phyloP scores from a whole-genome alignment of 2,797 vertebrate genomes.

The Notolabrus celidotus region DNA sequence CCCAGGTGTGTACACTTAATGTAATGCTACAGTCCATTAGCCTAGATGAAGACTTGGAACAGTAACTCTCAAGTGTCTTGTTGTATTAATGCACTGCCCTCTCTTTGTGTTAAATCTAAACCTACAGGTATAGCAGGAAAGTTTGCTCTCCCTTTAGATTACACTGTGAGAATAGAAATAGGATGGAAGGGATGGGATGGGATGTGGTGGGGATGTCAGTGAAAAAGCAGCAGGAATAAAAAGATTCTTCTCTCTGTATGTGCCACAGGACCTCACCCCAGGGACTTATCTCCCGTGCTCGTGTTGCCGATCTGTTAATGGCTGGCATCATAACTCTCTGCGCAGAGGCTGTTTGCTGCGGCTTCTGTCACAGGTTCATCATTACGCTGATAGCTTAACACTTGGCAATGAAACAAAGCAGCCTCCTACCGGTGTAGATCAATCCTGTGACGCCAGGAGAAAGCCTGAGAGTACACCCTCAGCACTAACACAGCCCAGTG shows the following conservation, averaged over 20 bases:
- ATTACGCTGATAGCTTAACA: slow-evolving; percentile 84
- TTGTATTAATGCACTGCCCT: slow-evolving; percentile 10
- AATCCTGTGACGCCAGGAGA: slow-evolving; percentile 61
- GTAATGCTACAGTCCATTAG: not conserved
- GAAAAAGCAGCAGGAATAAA: slow-evolving; percentile 46
- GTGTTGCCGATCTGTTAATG: slow-evolving; percentile 75
- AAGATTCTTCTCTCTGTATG: slow-evolving; percentile 55
- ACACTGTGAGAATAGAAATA: slow-evolving; percentile 30
- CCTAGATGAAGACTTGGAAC: not conserved
- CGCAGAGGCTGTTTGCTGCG: slow-evolving; percentile 62
- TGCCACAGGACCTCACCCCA: slow-evolving; percentile 61
- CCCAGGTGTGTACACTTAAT: not conserved
- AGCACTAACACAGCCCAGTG: slow-evolving; percentile 49
- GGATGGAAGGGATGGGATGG: slow-evolving; percentile 21
- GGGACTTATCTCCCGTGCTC: slow-evolving; percentile 74
- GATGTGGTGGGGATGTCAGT: slow-evolving; percentile 34
- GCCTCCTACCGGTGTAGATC: slow-evolving; percentile 71
- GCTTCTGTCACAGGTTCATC: slow-evolving; percentile 82
- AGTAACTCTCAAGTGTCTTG: not conserved
- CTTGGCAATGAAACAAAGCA: slow-evolving; percentile 77
- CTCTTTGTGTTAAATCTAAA: slow-evolving; percentile 3
- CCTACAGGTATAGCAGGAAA: slow-evolving; percentile 3
- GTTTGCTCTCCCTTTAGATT: slow-evolving; percentile 13
- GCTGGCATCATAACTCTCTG: slow-evolving; percentile 78
- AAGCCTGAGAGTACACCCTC: slow-evolving; percentile 52